Evolutionary conservation across 2,797 vertebrate species (phyloP).

Genomic region (Dendrocincla tyrannina): DNA sequence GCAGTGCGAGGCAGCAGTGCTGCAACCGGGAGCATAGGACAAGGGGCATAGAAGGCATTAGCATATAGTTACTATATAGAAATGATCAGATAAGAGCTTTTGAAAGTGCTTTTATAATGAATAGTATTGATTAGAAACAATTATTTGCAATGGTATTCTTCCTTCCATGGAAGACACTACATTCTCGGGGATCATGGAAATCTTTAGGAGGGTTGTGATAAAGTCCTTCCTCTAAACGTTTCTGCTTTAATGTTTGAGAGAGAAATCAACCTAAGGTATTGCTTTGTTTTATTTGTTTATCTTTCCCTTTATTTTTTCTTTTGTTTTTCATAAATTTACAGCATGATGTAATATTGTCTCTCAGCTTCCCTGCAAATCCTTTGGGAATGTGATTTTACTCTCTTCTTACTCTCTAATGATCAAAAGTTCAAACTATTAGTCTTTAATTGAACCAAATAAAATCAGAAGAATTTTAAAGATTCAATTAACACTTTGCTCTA

Average conservation of each 20-base stretch:
- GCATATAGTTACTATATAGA: fast-evolving
- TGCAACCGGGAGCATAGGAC: fast-evolving
- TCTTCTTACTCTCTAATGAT: background rate
- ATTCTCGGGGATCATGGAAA: background rate
- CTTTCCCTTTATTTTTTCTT: background rate
- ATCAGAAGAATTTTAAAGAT: background rate
- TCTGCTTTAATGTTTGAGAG: background rate
- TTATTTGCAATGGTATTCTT: background rate
- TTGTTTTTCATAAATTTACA: no score
- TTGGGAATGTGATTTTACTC: background rate
- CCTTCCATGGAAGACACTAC: background rate
- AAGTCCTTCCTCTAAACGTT: background rate
- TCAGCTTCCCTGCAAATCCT: background rate
- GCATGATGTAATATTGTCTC: background rate
- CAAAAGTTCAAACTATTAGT: constrained; percentile 20
- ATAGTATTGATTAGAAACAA: background rate
- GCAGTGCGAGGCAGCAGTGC: fast-evolving
- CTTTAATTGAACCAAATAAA: constrained; percentile 5
- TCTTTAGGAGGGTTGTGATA: background rate
- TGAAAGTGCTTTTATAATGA: background rate
- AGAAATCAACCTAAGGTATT: background rate
- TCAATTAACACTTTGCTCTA: background rate
- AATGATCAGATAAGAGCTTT: fast-evolving
- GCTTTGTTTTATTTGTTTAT: background rate
- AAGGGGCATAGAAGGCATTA: fast-evolving